Evolutionary conservation across 2,888 invertebrate genomes (phyloP).

Genomic region (Trachelus tabidus): DNA sequence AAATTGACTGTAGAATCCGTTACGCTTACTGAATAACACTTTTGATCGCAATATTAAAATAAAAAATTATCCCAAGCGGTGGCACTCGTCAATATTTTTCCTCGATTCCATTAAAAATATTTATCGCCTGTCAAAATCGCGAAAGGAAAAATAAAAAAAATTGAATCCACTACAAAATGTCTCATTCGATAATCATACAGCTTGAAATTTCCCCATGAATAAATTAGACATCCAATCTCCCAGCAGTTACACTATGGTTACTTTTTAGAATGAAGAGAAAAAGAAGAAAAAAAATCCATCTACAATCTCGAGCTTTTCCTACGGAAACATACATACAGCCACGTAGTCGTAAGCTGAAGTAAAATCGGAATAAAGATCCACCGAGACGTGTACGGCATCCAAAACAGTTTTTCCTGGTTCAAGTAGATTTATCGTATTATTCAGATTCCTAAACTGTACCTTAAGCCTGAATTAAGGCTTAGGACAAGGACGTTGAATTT

Average conservation of each 20-base stretch:
- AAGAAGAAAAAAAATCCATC: background rate
- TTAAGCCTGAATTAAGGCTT: background rate
- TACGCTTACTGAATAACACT: too few species aligned
- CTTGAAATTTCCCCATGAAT: background rate
- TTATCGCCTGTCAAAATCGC: background rate
- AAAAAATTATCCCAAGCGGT: too few species aligned
- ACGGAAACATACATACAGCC: background rate
- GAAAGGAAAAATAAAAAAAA: background rate
- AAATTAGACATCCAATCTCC: background rate
- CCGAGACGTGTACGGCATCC: background rate
- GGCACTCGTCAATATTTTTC: background rate
- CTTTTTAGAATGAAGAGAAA: background rate
- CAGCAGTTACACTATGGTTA: background rate
- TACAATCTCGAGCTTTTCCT: background rate
- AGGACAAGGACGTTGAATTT: background rate
- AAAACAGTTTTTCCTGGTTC: background rate
- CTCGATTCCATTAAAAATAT: background rate
- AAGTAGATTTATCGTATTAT: background rate
- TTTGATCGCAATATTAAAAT: too few species aligned
- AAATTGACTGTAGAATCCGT: too few species aligned
- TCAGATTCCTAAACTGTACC: background rate
- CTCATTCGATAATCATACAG: background rate
- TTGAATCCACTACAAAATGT: background rate
- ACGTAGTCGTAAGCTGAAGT: background rate
- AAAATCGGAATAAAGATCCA: background rate